Conservation (phyloP, 1,140 invertebrate genomes). For the Drosophila yakuba region DNA sequence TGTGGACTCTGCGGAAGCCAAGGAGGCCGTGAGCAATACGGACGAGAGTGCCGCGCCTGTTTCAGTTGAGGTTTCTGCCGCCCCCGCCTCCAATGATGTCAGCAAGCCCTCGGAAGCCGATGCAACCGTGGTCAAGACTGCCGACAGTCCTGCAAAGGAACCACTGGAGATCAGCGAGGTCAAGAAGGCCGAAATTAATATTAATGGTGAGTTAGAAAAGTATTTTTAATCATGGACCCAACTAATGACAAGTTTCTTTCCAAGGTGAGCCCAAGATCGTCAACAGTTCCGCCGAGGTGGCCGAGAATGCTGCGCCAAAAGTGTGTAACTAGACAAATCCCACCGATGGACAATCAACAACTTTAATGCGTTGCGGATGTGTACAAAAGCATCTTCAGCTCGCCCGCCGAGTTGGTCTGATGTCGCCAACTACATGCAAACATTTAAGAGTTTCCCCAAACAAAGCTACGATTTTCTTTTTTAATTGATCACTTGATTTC, state of each 20-base stretch:
- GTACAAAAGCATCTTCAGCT: conserved; percentile 61
- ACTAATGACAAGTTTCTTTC: neutral
- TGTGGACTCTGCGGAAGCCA: conserved; percentile 22
- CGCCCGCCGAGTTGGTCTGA: conserved; percentile 38
- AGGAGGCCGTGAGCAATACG: conserved; percentile 18
- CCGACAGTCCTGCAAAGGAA: conserved; percentile 50
- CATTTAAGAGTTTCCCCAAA: conserved; percentile 42
- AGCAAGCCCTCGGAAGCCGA: conserved; percentile 40
- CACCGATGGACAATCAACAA: conserved; percentile 48
- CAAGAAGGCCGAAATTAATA: conserved; percentile 72
- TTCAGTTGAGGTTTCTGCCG: conserved; percentile 22
- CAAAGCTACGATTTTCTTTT: conserved; percentile 30
- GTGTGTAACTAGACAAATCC: conserved; percentile 67
- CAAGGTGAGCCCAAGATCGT: conserved; percentile 77
- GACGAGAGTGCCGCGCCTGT: conserved; percentile 33
- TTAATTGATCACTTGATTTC: conserved; percentile 42
- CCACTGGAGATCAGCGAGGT: conserved; percentile 42
- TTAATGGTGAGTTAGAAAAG: conserved; percentile 61
- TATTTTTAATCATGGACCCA: too few species aligned
- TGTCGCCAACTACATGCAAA: conserved; percentile 59
- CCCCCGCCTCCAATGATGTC: conserved; percentile 57
- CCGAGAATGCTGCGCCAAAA: conserved; percentile 73
- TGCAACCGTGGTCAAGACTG: conserved; percentile 8
- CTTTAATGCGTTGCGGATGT: conserved; percentile 57
- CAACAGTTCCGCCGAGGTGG: conserved; percentile 63